phyloP scores from a whole-genome alignment of 2,797 vertebrate genomes.

The Lindbergichthys nudifrons region DNA sequence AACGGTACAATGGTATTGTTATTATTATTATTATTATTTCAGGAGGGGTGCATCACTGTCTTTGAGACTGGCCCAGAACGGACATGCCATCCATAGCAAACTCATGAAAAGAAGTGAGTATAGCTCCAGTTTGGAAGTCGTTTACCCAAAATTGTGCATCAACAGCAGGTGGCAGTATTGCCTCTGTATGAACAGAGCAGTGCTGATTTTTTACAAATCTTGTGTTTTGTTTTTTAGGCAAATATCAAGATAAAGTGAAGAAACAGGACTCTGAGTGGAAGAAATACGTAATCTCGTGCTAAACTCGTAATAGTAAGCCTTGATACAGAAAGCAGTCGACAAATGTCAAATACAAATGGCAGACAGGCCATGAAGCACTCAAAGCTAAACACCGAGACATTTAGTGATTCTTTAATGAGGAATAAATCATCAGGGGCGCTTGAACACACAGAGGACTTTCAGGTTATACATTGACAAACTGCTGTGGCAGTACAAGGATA shows the following conservation, averaged over 20 bases:
- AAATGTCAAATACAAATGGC: neutral
- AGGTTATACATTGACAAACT: conserved; percentile 20
- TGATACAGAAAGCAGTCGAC: conserved; percentile 3
- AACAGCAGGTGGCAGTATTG: conserved; percentile 38
- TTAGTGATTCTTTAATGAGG: conserved; percentile 4
- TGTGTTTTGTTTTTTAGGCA: conserved; percentile 53
- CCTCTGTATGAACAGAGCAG: neutral
- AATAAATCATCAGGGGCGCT: neutral
- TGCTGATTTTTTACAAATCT: neutral
- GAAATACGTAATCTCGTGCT: conserved; percentile 77
- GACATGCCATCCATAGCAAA: conserved; percentile 75
- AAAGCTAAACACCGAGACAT: neutral
- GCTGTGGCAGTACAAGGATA: conserved; percentile 8
- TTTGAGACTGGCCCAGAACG: conserved; percentile 80
- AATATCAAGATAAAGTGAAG: conserved; percentile 32
- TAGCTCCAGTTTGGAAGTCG: neutral
- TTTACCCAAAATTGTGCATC: neutral
- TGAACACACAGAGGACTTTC: conserved; percentile 6
- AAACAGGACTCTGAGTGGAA: conserved; percentile 72
- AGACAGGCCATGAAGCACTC: neutral
- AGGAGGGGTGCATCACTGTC: conserved; percentile 83
- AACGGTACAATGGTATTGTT: neutral
- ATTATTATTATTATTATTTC: conserved; percentile 31
- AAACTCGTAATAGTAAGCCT: conserved; percentile 54
- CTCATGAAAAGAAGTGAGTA: conserved; percentile 69